Conservation (phyloP, 2,888 invertebrate species). For the Drosophila merina region DNA sequence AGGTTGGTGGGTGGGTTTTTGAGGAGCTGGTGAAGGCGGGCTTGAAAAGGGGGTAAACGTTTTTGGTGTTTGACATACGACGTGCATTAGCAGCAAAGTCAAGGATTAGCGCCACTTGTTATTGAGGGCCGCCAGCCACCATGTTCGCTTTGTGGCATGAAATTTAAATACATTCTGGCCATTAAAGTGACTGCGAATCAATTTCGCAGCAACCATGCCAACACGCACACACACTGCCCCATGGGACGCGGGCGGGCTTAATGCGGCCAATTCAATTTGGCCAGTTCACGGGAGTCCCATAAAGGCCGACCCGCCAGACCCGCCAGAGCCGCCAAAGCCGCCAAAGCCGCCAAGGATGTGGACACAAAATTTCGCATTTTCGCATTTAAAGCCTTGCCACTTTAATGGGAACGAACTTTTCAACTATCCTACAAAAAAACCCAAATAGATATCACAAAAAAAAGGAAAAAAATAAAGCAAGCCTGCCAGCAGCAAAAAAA, state of each 20-base stretch:
- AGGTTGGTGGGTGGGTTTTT: neutral
- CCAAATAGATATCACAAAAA: conserved; percentile 25
- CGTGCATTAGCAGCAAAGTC: conserved; percentile 79
- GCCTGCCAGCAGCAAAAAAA: conserved; percentile 39
- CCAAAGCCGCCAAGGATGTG: neutral
- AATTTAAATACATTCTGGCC: conserved; percentile 55
- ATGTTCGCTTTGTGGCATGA: conserved; percentile 35
- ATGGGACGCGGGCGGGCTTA: conserved; percentile 33
- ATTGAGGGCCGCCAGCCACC: conserved; percentile 57
- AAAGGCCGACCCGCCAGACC: conserved; percentile 16
- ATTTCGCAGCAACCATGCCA: conserved; percentile 49
- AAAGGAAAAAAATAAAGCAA: neutral
- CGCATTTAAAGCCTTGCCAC: conserved; percentile 35
- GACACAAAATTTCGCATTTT: conserved; percentile 23
- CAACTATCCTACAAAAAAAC: conserved; percentile 9
- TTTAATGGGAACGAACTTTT: conserved; percentile 52
- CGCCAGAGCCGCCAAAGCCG: neutral
- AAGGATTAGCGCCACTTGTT: conserved; percentile 77
- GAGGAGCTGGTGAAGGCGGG: conserved; percentile 1
- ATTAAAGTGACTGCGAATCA: conserved; percentile 70
- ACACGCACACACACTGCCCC: conserved; percentile 2
- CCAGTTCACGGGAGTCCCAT: conserved; percentile 44
- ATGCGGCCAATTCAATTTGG: conserved; percentile 72
- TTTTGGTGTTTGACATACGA: conserved; percentile 79
- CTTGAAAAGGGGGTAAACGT: conserved; percentile 56